These are phyloP conservation scores for Actinernus sp. DNA, from an alignment of 92 coral and sea anemone species.

Conservation along the genomic window DNA sequence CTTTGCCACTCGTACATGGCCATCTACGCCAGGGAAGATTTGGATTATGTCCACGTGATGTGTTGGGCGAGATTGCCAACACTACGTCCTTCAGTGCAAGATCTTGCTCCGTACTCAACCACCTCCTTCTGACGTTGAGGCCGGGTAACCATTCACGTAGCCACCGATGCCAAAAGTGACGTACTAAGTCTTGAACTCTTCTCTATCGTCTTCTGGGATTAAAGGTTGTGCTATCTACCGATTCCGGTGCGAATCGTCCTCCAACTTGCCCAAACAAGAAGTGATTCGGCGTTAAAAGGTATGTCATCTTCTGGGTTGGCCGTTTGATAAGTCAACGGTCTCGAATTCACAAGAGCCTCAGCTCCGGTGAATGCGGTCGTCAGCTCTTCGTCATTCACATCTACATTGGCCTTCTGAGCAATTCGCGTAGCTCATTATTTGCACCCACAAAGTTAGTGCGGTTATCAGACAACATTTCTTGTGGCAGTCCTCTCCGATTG, in stretches of 20 bases:
- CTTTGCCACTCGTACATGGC: no score
- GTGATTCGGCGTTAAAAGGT: conserved; percentile 48
- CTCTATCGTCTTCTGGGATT: conserved; percentile 42
- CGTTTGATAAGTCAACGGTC: conserved; percentile 54
- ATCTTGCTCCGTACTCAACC: conserved; percentile 7
- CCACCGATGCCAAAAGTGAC: conserved; percentile 43
- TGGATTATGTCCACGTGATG: no score
- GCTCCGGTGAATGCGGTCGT: conserved; percentile 53
- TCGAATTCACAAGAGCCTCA: conserved; percentile 53
- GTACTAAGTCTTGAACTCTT: conserved; percentile 27
- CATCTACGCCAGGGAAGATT: conserved; percentile 38
- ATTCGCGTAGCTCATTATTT: conserved; percentile 36
- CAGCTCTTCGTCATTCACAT: conserved; percentile 46
- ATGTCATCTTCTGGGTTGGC: conserved; percentile 29
- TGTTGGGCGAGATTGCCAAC: conserved; percentile 17
- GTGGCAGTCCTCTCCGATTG: conserved; percentile 51
- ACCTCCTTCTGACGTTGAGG: conserved; percentile 38
- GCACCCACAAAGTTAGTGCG: conserved; percentile 65
- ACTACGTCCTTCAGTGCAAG: conserved; percentile 43
- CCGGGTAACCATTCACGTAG: conserved; percentile 57
- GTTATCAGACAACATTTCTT: conserved; percentile 51
- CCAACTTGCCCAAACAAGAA: conserved; percentile 42
- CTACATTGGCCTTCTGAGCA: conserved; percentile 26
- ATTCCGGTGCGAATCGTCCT: conserved; percentile 42
- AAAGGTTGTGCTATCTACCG: conserved; percentile 21